Evolutionary conservation across 2,888 invertebrate species (phyloP), one percentile per base, ranked within the genome.

Genomic region (Celastrina argiolus): DNA sequence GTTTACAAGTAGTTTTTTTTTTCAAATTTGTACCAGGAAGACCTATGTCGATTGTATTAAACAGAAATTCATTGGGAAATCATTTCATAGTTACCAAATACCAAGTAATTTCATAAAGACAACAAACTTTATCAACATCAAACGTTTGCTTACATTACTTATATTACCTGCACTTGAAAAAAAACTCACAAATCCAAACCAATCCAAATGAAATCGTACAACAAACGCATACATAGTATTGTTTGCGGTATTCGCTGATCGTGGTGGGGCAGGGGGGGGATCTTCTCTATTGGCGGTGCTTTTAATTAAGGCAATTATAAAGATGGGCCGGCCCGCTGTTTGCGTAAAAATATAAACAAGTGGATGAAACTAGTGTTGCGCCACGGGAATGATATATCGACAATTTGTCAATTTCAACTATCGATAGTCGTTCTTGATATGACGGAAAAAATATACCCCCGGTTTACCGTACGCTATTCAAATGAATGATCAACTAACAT

Each of bases 221-320:
- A 51, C 51, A 51, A 51, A 51, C n/a, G n/a, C n/a, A n/a, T 16
- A 51, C 12, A 51, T 16, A 36, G 36, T 36, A 26, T 51, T 26
- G 22, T 51, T 51, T 51, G 51, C 51, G 1, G 22, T 51, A 51
- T 51, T 51, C 51, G 4, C 51, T 51, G 51, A 51, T 51, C 51
- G 51, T 14, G 51, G 51, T 12, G 51, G 51, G 51, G 51, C 7
- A 7, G 22, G 7, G 59, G 59, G 34, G 12, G 61, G 14, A 39
- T 39, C 78, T 75, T 78, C 79, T 77, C 82, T 76, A 82, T 82
- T 76, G 81, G 81, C 71, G 77, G 73, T 75, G 84, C 81, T 83
- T 87, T 88, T 88, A 89, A 89, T 89, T 88, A 88, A 89, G 85
- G 78, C 88, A 89, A 89, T 89, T 89, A 89, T 85, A 87, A 87